Conservation (phyloP, 2,888 invertebrate species). For the Drosophila mayaguana region DNA sequence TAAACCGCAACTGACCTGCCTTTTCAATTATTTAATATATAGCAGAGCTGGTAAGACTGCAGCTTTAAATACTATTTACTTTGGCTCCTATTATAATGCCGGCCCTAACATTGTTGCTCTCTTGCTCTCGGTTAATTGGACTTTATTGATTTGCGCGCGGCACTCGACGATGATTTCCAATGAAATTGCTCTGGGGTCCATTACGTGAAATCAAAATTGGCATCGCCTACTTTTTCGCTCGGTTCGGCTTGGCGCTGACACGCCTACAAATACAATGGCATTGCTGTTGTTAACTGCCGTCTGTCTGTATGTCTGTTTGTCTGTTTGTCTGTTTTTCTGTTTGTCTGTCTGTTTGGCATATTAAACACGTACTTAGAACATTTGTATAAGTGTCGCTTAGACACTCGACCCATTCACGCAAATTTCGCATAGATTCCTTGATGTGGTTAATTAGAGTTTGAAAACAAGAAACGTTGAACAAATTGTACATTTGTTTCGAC, state of each 20-base stretch:
- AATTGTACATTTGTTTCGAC: conserved; percentile 69
- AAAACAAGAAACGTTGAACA: conserved; percentile 66
- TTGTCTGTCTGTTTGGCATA: conserved; percentile 50
- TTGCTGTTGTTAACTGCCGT: conserved; percentile 36
- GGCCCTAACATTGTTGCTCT: not conserved
- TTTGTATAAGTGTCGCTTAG: conserved; percentile 60
- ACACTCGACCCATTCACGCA: conserved; percentile 54
- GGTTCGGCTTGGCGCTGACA: conserved; percentile 43
- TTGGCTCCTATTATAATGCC: not conserved
- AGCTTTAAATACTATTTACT: not conserved
- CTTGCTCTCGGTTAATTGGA: conserved; percentile 6
- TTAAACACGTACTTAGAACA: conserved; percentile 74
- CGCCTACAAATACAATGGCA: conserved; percentile 61
- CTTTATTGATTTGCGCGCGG: conserved; percentile 38
- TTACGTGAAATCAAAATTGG: conserved; percentile 53
- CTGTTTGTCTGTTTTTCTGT: not conserved
- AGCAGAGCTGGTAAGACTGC: not conserved
- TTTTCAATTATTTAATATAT: conserved; percentile 6
- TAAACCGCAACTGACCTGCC: not conserved
- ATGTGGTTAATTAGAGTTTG: conserved; percentile 78
- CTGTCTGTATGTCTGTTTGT: not conserved
- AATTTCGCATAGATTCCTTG: conserved; percentile 73
- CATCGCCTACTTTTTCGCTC: conserved; percentile 28
- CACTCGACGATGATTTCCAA: conserved; percentile 44
- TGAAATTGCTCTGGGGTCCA: conserved; percentile 39